phyloP scores from a whole-genome alignment of 2,113 vertebrate species.

The Catharus bicknelli region DNA sequence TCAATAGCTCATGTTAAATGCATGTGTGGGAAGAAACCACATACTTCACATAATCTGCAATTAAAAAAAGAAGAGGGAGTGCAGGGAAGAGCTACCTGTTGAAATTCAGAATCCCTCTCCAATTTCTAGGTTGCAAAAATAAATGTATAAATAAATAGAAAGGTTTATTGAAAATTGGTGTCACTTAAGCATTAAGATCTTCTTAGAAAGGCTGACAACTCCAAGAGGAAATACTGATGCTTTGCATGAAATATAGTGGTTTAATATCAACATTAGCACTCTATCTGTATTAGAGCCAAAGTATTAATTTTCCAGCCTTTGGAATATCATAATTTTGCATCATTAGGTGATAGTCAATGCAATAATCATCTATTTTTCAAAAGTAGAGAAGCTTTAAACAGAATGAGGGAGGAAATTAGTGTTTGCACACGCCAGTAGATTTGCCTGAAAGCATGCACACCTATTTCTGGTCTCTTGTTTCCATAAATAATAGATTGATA shows the following conservation, averaged over 20 bases:
- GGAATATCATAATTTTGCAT: conserved; percentile 33
- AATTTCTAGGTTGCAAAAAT: conserved; percentile 1
- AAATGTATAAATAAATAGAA: conserved; percentile 19
- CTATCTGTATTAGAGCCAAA: not conserved
- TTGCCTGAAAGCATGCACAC: conserved; percentile 46
- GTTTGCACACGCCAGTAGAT: conserved; percentile 46
- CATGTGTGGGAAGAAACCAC: not conserved
- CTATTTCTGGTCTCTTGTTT: conserved; percentile 66
- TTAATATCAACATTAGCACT: conserved; percentile 14
- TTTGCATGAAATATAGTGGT: not conserved
- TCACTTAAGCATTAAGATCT: conserved; percentile 13
- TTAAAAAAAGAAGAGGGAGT: not conserved
- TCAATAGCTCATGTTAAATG: not conserved
- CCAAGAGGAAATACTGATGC: not conserved
- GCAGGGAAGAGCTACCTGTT: not conserved
- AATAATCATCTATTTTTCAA: conserved; percentile 30
- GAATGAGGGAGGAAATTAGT: conserved; percentile 5
- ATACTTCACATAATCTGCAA: not conserved
- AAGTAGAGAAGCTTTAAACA: conserved; percentile 56
- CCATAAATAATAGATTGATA: conserved; percentile 60
- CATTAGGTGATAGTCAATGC: conserved; percentile 2
- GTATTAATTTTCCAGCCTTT: conserved; percentile 17
- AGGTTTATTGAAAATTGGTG: conserved; percentile 8
- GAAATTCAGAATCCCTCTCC: not conserved
- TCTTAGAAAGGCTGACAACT: conserved; percentile 1